These are phyloP conservation scores for Anas platyrhynchos DNA, from an alignment of 2,113 vertebrate genomes.

Conservation along the genomic window DNA sequence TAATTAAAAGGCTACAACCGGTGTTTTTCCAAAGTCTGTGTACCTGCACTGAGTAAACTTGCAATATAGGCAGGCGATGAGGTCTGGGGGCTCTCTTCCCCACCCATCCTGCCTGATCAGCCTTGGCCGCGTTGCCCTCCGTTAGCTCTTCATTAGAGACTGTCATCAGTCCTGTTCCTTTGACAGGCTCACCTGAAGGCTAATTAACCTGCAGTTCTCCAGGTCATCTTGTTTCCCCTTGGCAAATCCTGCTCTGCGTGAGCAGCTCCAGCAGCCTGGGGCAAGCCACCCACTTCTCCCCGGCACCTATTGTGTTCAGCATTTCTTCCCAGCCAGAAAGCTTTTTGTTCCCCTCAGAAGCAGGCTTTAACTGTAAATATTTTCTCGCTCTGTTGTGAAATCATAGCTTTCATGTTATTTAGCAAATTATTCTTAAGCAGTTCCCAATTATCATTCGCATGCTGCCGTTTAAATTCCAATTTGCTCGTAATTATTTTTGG, in stretches of 20 bases:
- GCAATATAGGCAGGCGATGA: background rate
- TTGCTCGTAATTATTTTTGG: background rate
- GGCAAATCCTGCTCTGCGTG: background rate
- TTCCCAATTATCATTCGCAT: background rate
- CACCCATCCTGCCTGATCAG: background rate
- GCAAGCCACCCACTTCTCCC: background rate
- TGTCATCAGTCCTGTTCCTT: background rate
- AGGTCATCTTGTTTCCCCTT: background rate
- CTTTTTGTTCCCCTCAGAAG: background rate
- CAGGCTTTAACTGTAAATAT: background rate
- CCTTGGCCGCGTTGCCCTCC: background rate
- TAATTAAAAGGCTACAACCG: background rate
- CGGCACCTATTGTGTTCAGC: rapidly evolving
- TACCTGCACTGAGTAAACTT: background rate
- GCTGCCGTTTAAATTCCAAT: background rate
- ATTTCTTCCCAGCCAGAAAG: background rate
- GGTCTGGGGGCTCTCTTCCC: background rate
- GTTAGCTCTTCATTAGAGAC: background rate
- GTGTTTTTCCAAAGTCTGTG: background rate
- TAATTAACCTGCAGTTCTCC: background rate
- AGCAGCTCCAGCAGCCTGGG: background rate
- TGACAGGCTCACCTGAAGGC: background rate
- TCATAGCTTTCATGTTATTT: background rate
- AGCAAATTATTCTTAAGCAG: background rate
- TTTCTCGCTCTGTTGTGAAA: background rate